Base-by-base conservation (phyloP, 1,140 invertebrate genomes). In the Sipha flava region DNA sequence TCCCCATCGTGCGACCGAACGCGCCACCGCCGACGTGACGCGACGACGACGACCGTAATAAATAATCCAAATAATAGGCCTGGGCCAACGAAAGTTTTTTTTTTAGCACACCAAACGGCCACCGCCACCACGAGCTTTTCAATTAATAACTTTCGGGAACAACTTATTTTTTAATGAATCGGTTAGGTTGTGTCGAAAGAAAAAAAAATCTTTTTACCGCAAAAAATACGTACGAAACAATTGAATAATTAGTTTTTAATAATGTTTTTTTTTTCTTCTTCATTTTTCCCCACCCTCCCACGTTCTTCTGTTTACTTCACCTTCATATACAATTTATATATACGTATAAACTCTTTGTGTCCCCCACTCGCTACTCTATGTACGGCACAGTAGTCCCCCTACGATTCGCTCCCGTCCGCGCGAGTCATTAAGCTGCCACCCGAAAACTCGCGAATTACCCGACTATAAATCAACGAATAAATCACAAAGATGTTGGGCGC, bases 41-140 rank as follows among this genome's bases (percentile, higher is more conserved):
- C 10, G 72, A 16, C 31, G 47, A 26, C 66, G 49, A 52, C 47
- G 70, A 73, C 73, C 73, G 73, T 77, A 77, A 77, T 77, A 77
- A 77, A 77, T 77, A 77, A 77, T 57, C 73, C 52, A 77, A 77
- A 77, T 77, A 77, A 77, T 77, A 77, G 73, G 73, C 73, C 43
- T n/a, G 29, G 62, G 62, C 34, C 43, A n/a, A 43, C 40, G 37
- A 77, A 77, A 59, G 73, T 59, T 77, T 73, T 72, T 49, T 52
- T 73, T 31, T 57, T 70, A 23, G 6, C 26, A 18, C 40, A 29
- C 66, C 66, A 68, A 26, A 43, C 64, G 37, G 5, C 66, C 66
- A 29, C 21, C 66, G 66, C 23, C 59, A 0, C 34, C 16, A 7
- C 66, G 43, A 45, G 66, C 43, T 70, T 70, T 70, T 70, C 66